Conservation (phyloP, 1,140 invertebrate genomes). For the Lasioglossum albipes region DNA sequence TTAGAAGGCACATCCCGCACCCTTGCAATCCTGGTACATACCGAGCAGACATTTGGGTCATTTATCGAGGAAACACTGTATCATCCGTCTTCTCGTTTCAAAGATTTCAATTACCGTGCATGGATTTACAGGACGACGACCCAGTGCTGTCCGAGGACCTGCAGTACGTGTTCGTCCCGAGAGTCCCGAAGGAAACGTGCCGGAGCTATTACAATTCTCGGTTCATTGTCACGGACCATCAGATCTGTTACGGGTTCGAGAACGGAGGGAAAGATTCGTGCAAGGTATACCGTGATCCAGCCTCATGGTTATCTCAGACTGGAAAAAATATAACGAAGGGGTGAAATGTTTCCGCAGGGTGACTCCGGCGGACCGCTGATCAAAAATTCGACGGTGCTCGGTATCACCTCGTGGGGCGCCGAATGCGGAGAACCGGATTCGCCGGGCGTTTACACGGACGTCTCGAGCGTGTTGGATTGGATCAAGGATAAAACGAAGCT, state of each 20-base stretch:
- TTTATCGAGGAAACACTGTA: not conserved
- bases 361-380: constrained; percentile 87
- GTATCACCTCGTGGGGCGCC: constrained; percentile 84
- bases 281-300: constrained; percentile 58
- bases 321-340: too few species aligned
- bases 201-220: constrained; percentile 46
- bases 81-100: not conserved
- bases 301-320: too few species aligned
- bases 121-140: constrained; percentile 6
- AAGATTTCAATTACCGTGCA: not conserved
- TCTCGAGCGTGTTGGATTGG: constrained; percentile 76
- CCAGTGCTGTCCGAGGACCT: constrained; percentile 41
- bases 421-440: constrained; percentile 80
- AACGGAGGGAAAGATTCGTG: constrained; percentile 64
- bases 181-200: constrained; percentile 47
- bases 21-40: too few species aligned
- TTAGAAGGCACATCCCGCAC: too few species aligned
- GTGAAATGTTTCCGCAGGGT: constrained; percentile 74
- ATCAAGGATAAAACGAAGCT: constrained; percentile 39
- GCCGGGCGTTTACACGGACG: constrained; percentile 84
- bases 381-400: constrained; percentile 77
- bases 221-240: constrained; percentile 44
- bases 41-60: too few species aligned
- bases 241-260: constrained; percentile 65
- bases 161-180: constrained; percentile 55